phyloP scores from a whole-genome alignment of 1,140 invertebrate genomes.

The Batillaria attramentaria region DNA sequence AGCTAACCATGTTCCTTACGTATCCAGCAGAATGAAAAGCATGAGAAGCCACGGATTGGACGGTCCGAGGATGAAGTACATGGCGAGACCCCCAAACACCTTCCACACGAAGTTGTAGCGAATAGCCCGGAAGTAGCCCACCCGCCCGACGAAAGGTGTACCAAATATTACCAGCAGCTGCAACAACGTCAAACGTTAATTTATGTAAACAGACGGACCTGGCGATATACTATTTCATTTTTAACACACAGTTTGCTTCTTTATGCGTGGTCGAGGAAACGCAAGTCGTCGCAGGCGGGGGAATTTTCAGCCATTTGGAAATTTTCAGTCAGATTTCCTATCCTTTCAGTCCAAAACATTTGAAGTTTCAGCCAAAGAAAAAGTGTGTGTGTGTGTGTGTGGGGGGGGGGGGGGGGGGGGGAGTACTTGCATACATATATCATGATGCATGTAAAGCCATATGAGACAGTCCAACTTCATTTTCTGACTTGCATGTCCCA shows the following conservation, averaged over 20 bases:
- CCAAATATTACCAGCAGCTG: conserved; percentile 52
- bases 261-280: neutral
- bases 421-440: too few relatives aligned
- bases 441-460: too few relatives aligned
- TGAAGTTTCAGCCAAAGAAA: neutral
- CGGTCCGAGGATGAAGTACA: conserved; percentile 54
- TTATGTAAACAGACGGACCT: neutral
- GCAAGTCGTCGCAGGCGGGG: neutral
- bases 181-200: neutral
- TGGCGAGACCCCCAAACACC: conserved; percentile 50
- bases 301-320: neutral
- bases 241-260: neutral
- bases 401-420: too few relatives aligned
- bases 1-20: conserved; percentile 45
- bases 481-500: too few relatives aligned
- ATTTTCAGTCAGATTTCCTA: neutral
- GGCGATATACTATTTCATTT: neutral
- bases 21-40: conserved; percentile 61
- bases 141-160: conserved; percentile 44
- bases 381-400: too few relatives aligned
- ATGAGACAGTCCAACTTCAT: too few relatives aligned
- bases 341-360: too few relatives aligned
- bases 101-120: conserved; percentile 58
- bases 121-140: conserved; percentile 63
- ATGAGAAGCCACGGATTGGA: conserved; percentile 54